These are phyloP conservation scores for Xiphorhynchus erythropygius DNA, from an alignment of 2,797 vertebrate genomes.

Conservation along the genomic window DNA sequence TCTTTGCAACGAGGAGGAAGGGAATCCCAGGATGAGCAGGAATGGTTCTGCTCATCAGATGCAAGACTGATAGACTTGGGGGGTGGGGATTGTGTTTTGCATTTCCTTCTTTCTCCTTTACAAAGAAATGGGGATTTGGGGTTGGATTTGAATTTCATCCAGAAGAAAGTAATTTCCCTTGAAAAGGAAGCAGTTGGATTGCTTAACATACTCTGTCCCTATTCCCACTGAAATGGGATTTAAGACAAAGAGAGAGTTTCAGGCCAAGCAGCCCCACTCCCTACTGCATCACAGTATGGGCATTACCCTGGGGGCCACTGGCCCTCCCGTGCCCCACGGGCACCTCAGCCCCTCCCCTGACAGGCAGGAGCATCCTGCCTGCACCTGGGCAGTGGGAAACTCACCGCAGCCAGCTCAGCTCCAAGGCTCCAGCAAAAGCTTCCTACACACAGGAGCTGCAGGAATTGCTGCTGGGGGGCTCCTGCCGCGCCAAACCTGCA, in stretches of 20 bases:
- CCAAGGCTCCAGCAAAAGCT: not conserved
- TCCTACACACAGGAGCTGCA: accelerated
- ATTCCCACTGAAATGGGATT: not conserved
- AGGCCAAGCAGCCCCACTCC: not conserved
- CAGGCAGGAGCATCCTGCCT: not conserved
- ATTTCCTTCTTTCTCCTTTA: not conserved
- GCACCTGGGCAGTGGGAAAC: not conserved
- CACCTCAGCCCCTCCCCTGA: not conserved
- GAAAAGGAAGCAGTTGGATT: not conserved
- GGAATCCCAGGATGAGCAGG: constrained; percentile 6
- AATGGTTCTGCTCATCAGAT: constrained; percentile 1
- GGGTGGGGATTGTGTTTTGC: not conserved
- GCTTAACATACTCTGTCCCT: not conserved
- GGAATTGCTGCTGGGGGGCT: not conserved
- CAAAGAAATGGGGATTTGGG: constrained; percentile 14
- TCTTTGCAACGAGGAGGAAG: not conserved
- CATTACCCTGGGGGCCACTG: not conserved
- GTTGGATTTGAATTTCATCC: constrained; percentile 35
- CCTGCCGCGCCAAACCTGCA: not conserved
- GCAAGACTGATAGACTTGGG: constrained; percentile 9
- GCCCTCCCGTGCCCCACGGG: not conserved
- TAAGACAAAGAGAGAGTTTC: not conserved
- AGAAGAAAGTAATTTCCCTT: not conserved
- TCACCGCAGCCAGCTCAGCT: not conserved
- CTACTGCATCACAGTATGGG: accelerated